phyloP scores from a whole-genome alignment of 2,113 vertebrate species.

The Ammodytes dubius region DNA sequence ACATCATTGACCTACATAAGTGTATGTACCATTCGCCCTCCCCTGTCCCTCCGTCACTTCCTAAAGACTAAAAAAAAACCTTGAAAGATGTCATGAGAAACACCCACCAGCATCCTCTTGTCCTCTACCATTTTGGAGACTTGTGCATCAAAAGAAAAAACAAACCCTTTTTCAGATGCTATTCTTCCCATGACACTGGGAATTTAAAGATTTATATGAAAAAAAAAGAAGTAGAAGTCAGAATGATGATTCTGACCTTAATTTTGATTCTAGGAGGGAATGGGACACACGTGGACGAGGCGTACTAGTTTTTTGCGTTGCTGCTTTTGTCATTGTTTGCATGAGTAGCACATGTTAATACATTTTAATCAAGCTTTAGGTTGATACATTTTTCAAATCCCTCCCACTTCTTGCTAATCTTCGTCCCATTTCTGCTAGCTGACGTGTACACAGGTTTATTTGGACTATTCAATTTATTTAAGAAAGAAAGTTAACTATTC shows the following conservation, averaged over 20 bases:
- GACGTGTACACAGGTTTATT: constrained; percentile 71
- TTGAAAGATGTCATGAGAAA: constrained; percentile 76
- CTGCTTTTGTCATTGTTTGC: constrained; percentile 78
- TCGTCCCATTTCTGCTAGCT: constrained; percentile 70
- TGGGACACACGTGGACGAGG: constrained; percentile 39
- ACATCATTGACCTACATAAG: constrained; percentile 27
- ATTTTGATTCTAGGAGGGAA: constrained; percentile 62
- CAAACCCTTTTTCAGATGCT: constrained; percentile 50
- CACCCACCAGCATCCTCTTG: constrained; percentile 79
- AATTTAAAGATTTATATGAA: constrained; percentile 66
- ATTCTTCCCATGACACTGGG: constrained; percentile 59
- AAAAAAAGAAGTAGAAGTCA: constrained; percentile 30
- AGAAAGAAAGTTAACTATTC: constrained; percentile 67
- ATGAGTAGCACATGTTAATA: constrained; percentile 70
- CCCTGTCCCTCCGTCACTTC: constrained; percentile 41
- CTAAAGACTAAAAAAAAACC: constrained; percentile 50
- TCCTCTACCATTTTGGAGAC: constrained; percentile 64
- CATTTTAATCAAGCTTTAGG: constrained; percentile 73
- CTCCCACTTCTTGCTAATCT: constrained; percentile 55
- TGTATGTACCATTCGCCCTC: constrained; percentile 37
- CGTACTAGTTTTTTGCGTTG: constrained; percentile 57
- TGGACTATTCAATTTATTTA: constrained; percentile 79
- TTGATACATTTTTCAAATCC: constrained; percentile 49
- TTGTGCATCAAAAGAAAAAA: constrained; percentile 63
- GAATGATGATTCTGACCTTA: constrained; percentile 60